phyloP scores from a whole-genome alignment of 2,113 vertebrate species.

The Xiphophorus maculatus region DNA sequence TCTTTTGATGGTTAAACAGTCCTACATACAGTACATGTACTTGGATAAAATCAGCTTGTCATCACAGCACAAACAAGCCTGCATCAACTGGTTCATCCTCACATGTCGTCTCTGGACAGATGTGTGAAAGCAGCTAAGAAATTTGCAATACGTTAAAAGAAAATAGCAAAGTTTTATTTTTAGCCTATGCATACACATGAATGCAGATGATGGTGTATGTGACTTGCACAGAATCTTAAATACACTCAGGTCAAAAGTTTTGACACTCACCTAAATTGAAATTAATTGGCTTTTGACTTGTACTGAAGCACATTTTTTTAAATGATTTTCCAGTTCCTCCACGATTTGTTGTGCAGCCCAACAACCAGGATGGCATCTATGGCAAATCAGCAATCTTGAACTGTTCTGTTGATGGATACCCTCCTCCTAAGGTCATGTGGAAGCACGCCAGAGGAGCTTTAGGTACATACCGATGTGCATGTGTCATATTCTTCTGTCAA shows the following conservation, averaged over 20 bases:
- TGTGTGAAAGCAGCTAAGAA: neutral
- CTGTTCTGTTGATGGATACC: conserved; percentile 96
- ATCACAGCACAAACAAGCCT: neutral
- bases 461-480: conserved; percentile 50
- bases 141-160: neutral
- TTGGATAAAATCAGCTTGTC: neutral
- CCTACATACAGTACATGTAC: neutral
- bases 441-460: conserved; percentile 92
- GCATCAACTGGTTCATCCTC: neutral
- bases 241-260: neutral
- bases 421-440: conserved; percentile 98
- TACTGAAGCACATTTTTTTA: neutral
- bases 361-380: conserved; percentile 98
- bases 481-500: conserved; percentile 6
- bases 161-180: neutral
- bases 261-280: too few species aligned
- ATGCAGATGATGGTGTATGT: neutral
- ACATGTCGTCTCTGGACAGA: neutral
- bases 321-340: conserved; percentile 86
- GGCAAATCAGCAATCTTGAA: conserved; percentile 95
- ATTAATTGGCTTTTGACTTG: too few species aligned
- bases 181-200: neutral
- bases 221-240: neutral
- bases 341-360: conserved; percentile 96
- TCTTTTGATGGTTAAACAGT: neutral